Evolutionary conservation across 2,113 vertebrate genomes (phyloP).

Genomic region (Cebidichthys violaceus): DNA sequence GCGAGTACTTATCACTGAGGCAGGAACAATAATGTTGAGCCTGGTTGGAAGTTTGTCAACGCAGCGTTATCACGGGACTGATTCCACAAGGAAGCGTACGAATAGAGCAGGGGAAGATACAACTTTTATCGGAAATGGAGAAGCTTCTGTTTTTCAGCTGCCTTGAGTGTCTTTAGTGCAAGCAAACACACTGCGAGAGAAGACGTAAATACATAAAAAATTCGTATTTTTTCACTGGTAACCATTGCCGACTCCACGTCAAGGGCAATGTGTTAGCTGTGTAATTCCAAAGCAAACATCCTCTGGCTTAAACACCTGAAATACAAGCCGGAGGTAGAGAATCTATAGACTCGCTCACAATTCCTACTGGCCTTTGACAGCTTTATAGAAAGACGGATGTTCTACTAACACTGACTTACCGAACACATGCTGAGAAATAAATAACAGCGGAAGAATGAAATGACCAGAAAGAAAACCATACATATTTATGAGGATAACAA

Average conservation of each 20-base stretch:
- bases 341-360: slow-evolving; percentile 31
- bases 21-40: slow-evolving; percentile 24
- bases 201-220: not conserved
- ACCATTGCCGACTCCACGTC: not conserved
- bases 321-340: slow-evolving; percentile 52
- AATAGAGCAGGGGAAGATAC: not conserved
- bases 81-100: slow-evolving; percentile 3
- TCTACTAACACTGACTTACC: not conserved
- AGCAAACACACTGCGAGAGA: not conserved
- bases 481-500: not conserved
- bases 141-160: slow-evolving; percentile 4
- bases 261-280: slow-evolving; percentile 15
- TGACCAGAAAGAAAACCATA: not conserved
- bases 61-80: not conserved
- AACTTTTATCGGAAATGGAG: not conserved
- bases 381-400: slow-evolving; percentile 18
- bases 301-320: slow-evolving; percentile 57
- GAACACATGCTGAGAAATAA: not conserved
- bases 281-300: slow-evolving; percentile 41
- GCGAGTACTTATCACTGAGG: slow-evolving; percentile 30
- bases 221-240: not conserved
- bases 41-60: slow-evolving; percentile 22
- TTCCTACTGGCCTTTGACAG: slow-evolving; percentile 20
- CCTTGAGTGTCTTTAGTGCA: not conserved
- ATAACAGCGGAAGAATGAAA: not conserved